phyloP scores from a whole-genome alignment of 1,140 invertebrate species.

The Papilio machaon region DNA sequence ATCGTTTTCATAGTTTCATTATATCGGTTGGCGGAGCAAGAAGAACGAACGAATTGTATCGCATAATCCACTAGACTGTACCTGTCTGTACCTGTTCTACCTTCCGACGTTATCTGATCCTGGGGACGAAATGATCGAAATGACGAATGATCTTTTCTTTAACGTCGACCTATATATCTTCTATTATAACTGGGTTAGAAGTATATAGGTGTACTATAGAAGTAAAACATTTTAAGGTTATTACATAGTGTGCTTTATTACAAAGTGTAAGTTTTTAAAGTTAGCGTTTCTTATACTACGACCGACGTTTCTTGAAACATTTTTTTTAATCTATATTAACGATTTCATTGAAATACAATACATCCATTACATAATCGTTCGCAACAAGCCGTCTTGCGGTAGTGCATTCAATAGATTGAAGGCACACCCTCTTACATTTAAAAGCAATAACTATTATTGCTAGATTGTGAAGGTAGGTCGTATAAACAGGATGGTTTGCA shows the following conservation, averaged over 20 bases:
- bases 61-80: not conserved
- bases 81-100: not conserved
- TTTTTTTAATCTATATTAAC: not conserved
- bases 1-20: constrained; percentile 56
- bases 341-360: not conserved
- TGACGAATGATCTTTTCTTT: too few species aligned
- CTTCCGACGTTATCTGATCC: not conserved
- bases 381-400: not conserved
- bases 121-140: not conserved
- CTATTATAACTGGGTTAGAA: not conserved
- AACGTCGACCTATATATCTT: not conserved
- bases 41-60: constrained; percentile 34
- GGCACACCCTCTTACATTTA: constrained; percentile 15
- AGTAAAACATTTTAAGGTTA: too few species aligned
- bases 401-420: constrained; percentile 32
- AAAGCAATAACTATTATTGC: constrained; percentile 35
- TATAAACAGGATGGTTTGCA: not conserved
- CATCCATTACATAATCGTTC: not conserved
- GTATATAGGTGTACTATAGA: too few species aligned
- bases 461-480: constrained; percentile 15
- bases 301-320: not conserved
- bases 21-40: constrained; percentile 49
- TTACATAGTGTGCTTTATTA: too few species aligned
- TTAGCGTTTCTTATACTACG: not conserved
- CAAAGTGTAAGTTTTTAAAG: not conserved